Conservation (phyloP, 92 coral and sea anemone species). For the Umimayanthus chanpuru region DNA sequence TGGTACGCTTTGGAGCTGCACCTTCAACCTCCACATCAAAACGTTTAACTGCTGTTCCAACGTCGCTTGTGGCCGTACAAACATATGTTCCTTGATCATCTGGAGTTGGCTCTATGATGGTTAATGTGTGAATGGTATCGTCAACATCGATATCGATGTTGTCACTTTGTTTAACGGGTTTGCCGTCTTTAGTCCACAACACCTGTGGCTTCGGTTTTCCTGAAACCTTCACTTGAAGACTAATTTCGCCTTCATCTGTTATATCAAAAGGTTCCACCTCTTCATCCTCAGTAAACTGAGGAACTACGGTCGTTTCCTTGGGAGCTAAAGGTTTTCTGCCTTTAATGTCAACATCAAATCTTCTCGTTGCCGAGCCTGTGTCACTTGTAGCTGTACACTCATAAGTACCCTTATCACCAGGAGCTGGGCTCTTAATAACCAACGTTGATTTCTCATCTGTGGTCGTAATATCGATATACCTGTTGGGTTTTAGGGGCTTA, state of each 20-base stretch:
- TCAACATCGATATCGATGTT: slow-evolving; percentile 64
- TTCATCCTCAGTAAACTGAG: slow-evolving; percentile 58
- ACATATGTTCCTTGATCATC: slow-evolving; percentile 61
- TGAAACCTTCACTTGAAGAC: slow-evolving; percentile 74
- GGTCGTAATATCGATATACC: slow-evolving; percentile 65
- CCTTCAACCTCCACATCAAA: slow-evolving; percentile 75
- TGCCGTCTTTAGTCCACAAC: slow-evolving; percentile 71
- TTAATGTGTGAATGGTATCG: slow-evolving; percentile 65
- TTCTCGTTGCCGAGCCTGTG: slow-evolving; percentile 74
- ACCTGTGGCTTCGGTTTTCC: slow-evolving; percentile 77
- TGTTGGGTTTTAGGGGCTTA: slow-evolving; percentile 55
- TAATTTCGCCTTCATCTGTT: slow-evolving; percentile 84
- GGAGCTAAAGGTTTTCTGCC: slow-evolving; percentile 52
- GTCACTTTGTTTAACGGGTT: slow-evolving; percentile 55
- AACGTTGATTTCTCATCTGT: slow-evolving; percentile 71
- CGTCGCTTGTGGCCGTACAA: slow-evolving; percentile 44
- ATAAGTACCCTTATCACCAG: slow-evolving; percentile 78
- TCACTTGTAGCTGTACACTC: slow-evolving; percentile 80
- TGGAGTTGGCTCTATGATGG: slow-evolving; percentile 62
- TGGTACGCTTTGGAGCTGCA: background rate
- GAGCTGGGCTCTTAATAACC: slow-evolving; percentile 75
- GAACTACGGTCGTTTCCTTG: slow-evolving; percentile 33
- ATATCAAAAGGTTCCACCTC: slow-evolving; percentile 67
- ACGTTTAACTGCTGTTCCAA: slow-evolving; percentile 56
- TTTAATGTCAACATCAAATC: slow-evolving; percentile 81